Evolutionary conservation across 2,888 invertebrate genomes (phyloP), one percentile per base, ranked within the genome.

Genomic region (Loripinus fragilis): DNA sequence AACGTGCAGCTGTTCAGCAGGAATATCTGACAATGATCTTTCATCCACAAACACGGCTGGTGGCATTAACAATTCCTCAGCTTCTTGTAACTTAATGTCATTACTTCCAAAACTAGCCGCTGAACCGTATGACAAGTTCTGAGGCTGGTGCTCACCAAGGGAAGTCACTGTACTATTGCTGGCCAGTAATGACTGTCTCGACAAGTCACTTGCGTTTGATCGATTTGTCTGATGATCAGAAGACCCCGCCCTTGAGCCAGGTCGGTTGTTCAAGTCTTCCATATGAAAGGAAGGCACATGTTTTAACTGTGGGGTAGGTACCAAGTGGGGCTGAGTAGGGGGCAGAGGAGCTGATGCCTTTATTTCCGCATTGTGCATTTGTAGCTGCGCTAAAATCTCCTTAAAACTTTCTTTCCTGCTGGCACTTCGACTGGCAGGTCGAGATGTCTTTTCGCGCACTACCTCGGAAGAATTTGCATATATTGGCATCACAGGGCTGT

Each of bases 331-430:
- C 50, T 76, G 79, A 60, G 70, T 42, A 7, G 77, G 78, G 33
- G 78, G 35, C 38, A 76, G 35, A 50, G 30, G 67, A 17, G 69
- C 64, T n/a, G 69, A 64, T 41, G 20, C 33, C 38, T 38, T 38
- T 25, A 71, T 55, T 41, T 76, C 75, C 23, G 74, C 67, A 55
- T 48, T 67, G 45, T 87, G 85, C 15, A 85, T 80, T 48, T 89
- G 86, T 50, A 90, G 71, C 67, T 85, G 85, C 1, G 85, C 85
- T 55, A 85, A 75, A 33, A 81, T 85, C 48, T 87, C 87, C 71
- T 89, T 90, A 71, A 89, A 90, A 78, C 90, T 90, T 64, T 90
- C 90, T 55, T 87, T 87, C 41, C 86, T 78, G 74, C 89, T 89
- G 15, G 85, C 86, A 83, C 85, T 88, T 42, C 88, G 85, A 77